Conservation (phyloP, 30 jellyfish, hydroid and myxozoan genomes). For the Aurelia aurita complex sp. Pacific region DNA sequence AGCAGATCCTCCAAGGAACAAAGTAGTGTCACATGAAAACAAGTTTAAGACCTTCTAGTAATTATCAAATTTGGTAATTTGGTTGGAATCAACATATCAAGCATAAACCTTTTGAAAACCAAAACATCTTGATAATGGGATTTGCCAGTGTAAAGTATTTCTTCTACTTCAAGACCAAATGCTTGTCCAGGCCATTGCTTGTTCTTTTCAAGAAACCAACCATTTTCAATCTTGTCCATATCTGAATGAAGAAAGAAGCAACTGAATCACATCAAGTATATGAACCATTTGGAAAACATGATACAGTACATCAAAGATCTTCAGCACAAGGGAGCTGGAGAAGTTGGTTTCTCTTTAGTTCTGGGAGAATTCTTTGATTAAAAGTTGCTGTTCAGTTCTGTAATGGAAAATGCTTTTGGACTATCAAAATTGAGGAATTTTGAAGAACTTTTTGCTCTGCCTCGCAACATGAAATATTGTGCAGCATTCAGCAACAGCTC, state of each 20-base stretch:
- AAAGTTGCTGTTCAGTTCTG: no score
- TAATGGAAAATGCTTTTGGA: no score
- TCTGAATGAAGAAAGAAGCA: not conserved
- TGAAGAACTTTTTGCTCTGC: no score
- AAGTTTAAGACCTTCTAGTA: not conserved
- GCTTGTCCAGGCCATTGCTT: conserved; percentile 92
- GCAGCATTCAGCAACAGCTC: no score
- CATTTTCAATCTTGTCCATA: conserved; percentile 83
- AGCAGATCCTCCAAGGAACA: not conserved
- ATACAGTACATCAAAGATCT: no score
- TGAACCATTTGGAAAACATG: no score
- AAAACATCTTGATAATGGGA: conserved; percentile 84
- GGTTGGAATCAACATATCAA: not conserved
- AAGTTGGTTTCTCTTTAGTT: no score
- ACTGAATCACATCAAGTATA: not conserved
- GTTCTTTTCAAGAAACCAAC: conserved; percentile 94
- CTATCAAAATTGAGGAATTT: no score
- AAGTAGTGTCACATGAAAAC: not conserved
- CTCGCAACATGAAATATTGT: no score
- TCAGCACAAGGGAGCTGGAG: no score
- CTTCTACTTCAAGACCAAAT: conserved; percentile 81
- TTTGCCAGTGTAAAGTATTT: conserved; percentile 60
- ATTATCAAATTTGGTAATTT: not conserved
- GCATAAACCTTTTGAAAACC: conserved; percentile 78
- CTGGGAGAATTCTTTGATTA: no score